Conservation (phyloP, 2,888 invertebrate species). For the Temnothorax ravouxi region DNA sequence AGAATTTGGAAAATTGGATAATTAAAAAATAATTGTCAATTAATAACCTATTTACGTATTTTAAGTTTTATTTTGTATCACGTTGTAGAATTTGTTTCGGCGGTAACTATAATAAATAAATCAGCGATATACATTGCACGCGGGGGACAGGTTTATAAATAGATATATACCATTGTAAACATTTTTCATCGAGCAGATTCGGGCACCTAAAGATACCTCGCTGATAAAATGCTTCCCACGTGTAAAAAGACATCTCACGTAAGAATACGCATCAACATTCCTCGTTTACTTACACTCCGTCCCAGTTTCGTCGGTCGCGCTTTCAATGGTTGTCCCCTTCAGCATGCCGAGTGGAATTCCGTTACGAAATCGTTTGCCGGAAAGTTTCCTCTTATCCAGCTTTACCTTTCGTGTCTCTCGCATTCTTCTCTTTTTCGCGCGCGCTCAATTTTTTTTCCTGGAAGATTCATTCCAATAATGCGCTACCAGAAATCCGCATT, state of each 20-base stretch:
- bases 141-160: conserved; percentile 9
- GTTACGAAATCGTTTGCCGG: conserved; percentile 55
- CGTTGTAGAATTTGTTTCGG: not conserved
- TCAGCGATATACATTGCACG: not conserved
- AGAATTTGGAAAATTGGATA: not conserved
- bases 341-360: conserved; percentile 47
- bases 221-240: conserved; percentile 18
- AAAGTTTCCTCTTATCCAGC: conserved; percentile 55
- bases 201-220: not conserved
- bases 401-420: conserved; percentile 14
- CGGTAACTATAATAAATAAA: conserved; percentile 27
- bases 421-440: not conserved
- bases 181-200: conserved; percentile 6
- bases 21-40: not conserved
- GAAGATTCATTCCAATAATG: conserved; percentile 56
- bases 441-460: conserved; percentile 1
- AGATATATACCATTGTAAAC: not conserved
- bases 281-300: conserved; percentile 49
- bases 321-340: conserved; percentile 52
- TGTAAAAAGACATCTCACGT: conserved; percentile 41
- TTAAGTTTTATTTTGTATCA: not conserved
- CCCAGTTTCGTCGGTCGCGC: conserved; percentile 39
- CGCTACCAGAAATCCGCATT: conserved; percentile 41
- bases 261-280: conserved; percentile 41
- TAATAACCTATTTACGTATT: not conserved